Percentiles rank a stretch among this genome's conserved stretches.
phyloP scores from a whole-genome alignment of 2,113 vertebrate species.

The Hipposideros armiger region DNA sequence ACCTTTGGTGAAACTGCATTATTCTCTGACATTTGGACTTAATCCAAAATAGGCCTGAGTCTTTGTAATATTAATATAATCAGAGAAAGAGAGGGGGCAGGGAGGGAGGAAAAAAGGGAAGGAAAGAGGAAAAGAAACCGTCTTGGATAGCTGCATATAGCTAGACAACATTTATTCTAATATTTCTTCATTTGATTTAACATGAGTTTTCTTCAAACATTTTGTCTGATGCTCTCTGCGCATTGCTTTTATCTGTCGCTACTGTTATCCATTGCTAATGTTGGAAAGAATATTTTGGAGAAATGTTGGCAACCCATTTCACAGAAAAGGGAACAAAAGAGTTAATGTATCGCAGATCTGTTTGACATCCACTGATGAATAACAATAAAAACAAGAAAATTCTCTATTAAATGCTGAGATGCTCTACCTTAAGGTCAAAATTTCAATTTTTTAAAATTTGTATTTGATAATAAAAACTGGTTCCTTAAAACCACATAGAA shows the following conservation, averaged over 20 bases:
- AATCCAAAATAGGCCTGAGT: conserved; percentile 79
- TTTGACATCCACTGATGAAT: background rate
- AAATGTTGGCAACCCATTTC: conserved; percentile 17
- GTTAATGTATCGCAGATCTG: background rate
- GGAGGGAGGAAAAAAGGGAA: too few species aligned
- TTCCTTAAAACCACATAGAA: conserved; percentile 9
- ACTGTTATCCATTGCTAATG: background rate
- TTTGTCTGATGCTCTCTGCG: background rate
- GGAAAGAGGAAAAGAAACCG: background rate
- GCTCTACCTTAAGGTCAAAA: background rate
- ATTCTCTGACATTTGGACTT: conserved; percentile 83
- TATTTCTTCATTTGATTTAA: conserved; percentile 38
- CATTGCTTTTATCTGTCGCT: background rate
- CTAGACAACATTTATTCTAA: conserved; percentile 64
- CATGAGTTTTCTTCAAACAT: conserved; percentile 41
- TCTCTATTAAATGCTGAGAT: background rate
- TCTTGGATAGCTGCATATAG: conserved; percentile 54
- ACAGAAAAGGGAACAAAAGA: conserved; percentile 26
- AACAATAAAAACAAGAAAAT: background rate
- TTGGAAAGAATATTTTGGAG: background rate
- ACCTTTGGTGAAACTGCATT: conserved; percentile 81
- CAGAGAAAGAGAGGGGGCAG: background rate
- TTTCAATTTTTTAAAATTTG: conserved; percentile 30
- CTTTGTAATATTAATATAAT: conserved; percentile 81
- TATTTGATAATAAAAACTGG: background rate